These are phyloP conservation scores for Tipula vernalis DNA, from an alignment of 2,888 invertebrate species.

Conservation along the genomic window DNA sequence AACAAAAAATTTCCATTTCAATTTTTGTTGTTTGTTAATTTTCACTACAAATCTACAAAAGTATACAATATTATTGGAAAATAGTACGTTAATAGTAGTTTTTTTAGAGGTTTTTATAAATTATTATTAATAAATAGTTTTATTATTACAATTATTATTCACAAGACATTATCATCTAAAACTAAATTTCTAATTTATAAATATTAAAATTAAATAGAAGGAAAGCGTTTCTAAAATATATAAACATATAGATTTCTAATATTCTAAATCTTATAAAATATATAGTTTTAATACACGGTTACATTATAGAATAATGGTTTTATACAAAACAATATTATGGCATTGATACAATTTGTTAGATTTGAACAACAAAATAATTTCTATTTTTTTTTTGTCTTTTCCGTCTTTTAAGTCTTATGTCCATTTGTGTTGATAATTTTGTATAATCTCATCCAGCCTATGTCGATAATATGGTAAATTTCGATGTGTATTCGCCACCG, in stretches of 20 bases:
- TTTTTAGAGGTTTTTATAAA: background rate
- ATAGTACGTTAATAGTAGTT: background rate
- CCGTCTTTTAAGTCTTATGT: background rate
- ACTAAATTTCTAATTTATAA: background rate
- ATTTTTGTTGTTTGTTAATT: background rate
- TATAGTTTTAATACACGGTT: background rate
- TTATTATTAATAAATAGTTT: background rate
- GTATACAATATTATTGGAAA: background rate
- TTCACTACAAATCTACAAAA: background rate
- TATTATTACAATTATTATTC: background rate
- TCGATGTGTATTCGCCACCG: background rate
- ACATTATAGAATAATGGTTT: background rate
- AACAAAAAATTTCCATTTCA: background rate
- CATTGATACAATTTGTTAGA: background rate
- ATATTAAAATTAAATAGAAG: background rate
- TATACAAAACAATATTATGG: background rate
- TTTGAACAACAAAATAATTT: conserved; percentile 4
- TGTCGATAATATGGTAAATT: background rate
- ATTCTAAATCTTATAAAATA: background rate
- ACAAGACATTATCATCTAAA: background rate
- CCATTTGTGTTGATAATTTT: background rate
- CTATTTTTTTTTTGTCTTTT: background rate
- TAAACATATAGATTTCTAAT: background rate
- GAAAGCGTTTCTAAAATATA: background rate
- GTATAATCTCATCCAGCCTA: background rate